Conservation (phyloP, 2,113 vertebrate genomes). For the Thinocorus orbignyianus region DNA sequence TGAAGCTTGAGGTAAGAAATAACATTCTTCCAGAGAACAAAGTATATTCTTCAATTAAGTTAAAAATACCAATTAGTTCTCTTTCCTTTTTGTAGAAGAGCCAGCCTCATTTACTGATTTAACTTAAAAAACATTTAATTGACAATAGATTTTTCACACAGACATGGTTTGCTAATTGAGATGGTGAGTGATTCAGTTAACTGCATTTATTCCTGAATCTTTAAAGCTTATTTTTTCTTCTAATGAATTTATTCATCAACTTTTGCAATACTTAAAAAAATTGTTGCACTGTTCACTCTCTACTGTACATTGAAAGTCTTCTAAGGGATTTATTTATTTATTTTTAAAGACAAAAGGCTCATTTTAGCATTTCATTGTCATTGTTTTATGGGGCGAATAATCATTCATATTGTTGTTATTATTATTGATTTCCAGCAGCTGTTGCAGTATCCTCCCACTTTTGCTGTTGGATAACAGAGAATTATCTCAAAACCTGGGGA, state of each 20-base stretch:
- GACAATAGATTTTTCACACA: conserved; percentile 36
- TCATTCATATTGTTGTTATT: neutral
- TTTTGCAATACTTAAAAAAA: neutral
- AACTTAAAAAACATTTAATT: neutral
- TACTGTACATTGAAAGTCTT: neutral
- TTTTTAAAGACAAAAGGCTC: neutral
- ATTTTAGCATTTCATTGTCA: neutral
- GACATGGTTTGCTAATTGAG: conserved; percentile 27
- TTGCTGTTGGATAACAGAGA: neutral
- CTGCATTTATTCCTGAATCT: conserved; percentile 38
- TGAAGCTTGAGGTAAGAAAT: conserved; percentile 21
- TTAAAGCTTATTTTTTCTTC: conserved; percentile 37
- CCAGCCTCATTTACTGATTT: neutral
- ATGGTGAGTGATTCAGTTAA: conserved; percentile 46
- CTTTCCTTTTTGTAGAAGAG: neutral
- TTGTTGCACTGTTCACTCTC: neutral
- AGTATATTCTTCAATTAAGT: neutral
- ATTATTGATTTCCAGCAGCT: neutral
- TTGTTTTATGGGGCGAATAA: neutral
- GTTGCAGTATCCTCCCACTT: neutral
- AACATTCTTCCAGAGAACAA: neutral
- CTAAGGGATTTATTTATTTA: neutral
- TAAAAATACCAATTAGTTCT: conserved; percentile 16
- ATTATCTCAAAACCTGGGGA: neutral
- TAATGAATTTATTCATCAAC: neutral